Evolutionary conservation across 2,888 invertebrate species (phyloP), one percentile per base, ranked within the genome.

Genomic region (Cephus nigrinus): DNA sequence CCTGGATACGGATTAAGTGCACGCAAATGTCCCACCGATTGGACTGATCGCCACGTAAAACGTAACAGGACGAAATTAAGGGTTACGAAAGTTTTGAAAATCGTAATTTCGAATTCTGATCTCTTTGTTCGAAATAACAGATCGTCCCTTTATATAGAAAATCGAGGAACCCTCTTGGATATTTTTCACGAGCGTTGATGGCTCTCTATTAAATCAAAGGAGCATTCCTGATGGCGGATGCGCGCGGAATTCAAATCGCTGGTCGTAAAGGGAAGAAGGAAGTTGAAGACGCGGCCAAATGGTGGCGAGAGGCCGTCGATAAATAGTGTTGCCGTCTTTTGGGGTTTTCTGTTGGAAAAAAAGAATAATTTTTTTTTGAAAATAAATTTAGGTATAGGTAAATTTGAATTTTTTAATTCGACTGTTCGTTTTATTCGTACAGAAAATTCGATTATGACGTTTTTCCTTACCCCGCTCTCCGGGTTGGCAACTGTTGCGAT

Each of bases 151-250:
- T 55, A 23, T 23, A 23, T 55, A 5, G 40, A 55, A 55, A 15
- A 23, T 55, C 40, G 40, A 23, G 40, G 15, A 55, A 23, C 40
- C 23, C 40, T 23, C 15, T 55, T 55, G 5, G 40, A 55, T 55
- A 55, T 23, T 55, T 23, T 55, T 4, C 40, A 55, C 40, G 40
- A 55, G 80, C 83, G 84, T 84, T 86, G 86, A 88, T 88, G 87
- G 40, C 86, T 88, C 86, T 88, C 87, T 87, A 88, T 89, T 88
- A 88, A 89, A 89, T 89, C 88, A 89, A 86, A 88, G 87, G 84
- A 88, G 87, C 84, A 88, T 87, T 89, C 88, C 23, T 84, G 86
- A 87, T 86, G 86, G 79, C 85, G 86, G 85, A 86, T 89, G 88
- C 87, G 85, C 82, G 31, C 82, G 80, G 86, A 88, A 89, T 88